phyloP scores from a whole-genome alignment of 2,888 invertebrate species.

The Agrypnus murinus region DNA sequence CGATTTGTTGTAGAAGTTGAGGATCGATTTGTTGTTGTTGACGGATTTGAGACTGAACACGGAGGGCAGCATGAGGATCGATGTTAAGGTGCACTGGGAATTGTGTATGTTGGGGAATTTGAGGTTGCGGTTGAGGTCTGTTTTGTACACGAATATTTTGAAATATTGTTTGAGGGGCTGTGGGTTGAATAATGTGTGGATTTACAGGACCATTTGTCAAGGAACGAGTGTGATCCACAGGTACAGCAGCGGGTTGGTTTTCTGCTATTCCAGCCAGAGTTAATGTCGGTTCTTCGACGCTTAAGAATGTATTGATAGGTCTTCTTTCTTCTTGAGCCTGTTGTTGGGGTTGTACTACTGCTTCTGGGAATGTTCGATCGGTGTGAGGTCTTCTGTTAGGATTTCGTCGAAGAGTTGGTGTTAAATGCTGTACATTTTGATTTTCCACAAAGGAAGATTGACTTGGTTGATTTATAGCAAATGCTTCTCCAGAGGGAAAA shows the following conservation, averaged over 20 bases:
- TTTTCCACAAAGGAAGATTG: too few relatives aligned
- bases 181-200: too few relatives aligned
- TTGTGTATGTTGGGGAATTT: background rate
- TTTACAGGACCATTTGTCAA: too few relatives aligned
- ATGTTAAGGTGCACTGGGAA: too few relatives aligned
- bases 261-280: background rate
- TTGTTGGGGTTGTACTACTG: background rate
- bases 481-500: too few relatives aligned
- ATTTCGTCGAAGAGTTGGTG: background rate
- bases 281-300: constrained; percentile 27
- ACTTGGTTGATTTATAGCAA: too few relatives aligned
- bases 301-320: constrained; percentile 16
- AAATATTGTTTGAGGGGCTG: too few relatives aligned
- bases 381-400: background rate
- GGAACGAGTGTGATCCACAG: too few relatives aligned
- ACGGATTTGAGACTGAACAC: background rate
- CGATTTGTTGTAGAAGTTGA: background rate
- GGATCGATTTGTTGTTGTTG: background rate
- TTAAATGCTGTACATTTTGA: too few relatives aligned
- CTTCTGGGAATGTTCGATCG: background rate
- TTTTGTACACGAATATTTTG: too few relatives aligned
- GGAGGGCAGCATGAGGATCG: background rate
- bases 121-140: background rate
- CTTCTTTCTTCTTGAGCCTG: background rate
- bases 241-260: background rate